These are phyloP conservation scores for Bombyx mori DNA, from an alignment of 1,140 invertebrate species.

Conservation along the genomic window ASM3026992v2 NC_085119.1:9327001-9327500, in stretches of 20 bases:
- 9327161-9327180: slow-evolving; percentile 23
- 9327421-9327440: no score
- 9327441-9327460: no score
- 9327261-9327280: no score
- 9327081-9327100: slow-evolving; percentile 40
- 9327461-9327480: no score
- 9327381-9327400: no score
- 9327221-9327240: neutral
- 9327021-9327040: slow-evolving; percentile 19
- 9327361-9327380: no score
- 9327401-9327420: no score
- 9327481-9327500: no score
- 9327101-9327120: slow-evolving; percentile 35
- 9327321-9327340: no score
- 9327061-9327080: slow-evolving; percentile 52
- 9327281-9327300: no score
- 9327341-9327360: no score
- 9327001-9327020: neutral
- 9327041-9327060: slow-evolving; percentile 39
- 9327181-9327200: slow-evolving; percentile 17
- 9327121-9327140: slow-evolving; percentile 37
- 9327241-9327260: neutral
- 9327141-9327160: slow-evolving; percentile 22
- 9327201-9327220: slow-evolving; percentile 15
- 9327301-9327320: no score